Evolutionary conservation across 2,113 vertebrate genomes (phyloP).

Genomic region (Scortum barcoo): DNA sequence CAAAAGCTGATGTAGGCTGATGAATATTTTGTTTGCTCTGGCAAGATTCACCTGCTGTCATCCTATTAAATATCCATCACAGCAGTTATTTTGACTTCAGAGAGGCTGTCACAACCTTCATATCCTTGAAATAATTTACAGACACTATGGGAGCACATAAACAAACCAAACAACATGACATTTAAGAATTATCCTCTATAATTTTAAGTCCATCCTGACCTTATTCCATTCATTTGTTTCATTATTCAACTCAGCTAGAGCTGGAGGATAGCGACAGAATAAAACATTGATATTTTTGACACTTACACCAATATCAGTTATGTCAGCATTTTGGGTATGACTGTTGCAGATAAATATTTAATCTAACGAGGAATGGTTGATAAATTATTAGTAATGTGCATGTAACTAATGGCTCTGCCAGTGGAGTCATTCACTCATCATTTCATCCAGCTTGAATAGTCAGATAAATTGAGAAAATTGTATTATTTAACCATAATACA

Average conservation of each 20-base stretch:
- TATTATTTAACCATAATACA: background rate
- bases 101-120: background rate
- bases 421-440: background rate
- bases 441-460: slow-evolving; percentile 25
- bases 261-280: background rate
- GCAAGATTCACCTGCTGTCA: background rate
- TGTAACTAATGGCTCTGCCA: slow-evolving; percentile 34
- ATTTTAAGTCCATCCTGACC: background rate
- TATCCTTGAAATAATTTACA: background rate
- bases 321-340: slow-evolving; percentile 39
- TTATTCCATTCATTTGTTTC: background rate
- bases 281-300: background rate
- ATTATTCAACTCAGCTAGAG: background rate
- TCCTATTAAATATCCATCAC: background rate
- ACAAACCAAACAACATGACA: background rate
- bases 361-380: slow-evolving; percentile 7
- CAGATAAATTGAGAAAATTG: background rate
- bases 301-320: background rate
- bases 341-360: slow-evolving; percentile 35
- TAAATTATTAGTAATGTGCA: slow-evolving; percentile 55
- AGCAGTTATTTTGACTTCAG: background rate
- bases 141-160: background rate
- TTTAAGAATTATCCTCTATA: background rate
- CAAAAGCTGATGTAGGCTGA: background rate
- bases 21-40: background rate